Evolutionary conservation across 2,888 invertebrate species (phyloP).

Genomic region (Lapara coniferarum): DNA sequence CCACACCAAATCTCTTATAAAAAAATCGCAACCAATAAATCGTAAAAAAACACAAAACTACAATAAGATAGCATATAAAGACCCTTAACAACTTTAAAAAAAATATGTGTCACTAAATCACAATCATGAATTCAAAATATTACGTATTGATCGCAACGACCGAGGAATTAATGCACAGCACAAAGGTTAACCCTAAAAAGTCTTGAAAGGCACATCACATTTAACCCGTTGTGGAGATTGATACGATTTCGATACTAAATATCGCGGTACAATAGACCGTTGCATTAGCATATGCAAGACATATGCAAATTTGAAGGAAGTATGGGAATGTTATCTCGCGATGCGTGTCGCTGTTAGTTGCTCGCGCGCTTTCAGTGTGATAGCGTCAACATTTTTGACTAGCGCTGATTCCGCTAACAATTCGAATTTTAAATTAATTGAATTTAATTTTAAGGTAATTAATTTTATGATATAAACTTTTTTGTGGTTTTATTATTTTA

Average conservation of each 20-base stretch:
- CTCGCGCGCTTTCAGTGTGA: slow-evolving; percentile 74
- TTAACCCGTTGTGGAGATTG: slow-evolving; percentile 82
- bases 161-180: slow-evolving; percentile 16
- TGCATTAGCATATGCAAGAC: slow-evolving; percentile 78
- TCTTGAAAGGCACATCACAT: slow-evolving; percentile 61
- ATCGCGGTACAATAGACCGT: slow-evolving; percentile 63
- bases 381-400: slow-evolving; percentile 56
- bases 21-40: slow-evolving; percentile 11
- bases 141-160: slow-evolving; percentile 18
- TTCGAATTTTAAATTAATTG: slow-evolving; percentile 13
- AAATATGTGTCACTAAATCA: slow-evolving; percentile 24
- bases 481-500: not conserved
- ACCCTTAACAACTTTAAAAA: slow-evolving; percentile 36
- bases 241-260: slow-evolving; percentile 76
- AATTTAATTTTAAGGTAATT: not conserved
- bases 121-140: slow-evolving; percentile 23
- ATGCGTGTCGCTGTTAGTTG: slow-evolving; percentile 60
- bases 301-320: slow-evolving; percentile 62
- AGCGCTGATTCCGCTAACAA: slow-evolving; percentile 10
- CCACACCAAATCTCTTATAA: not conserved
- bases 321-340: slow-evolving; percentile 61
- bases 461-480: not conserved
- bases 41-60: slow-evolving; percentile 27
- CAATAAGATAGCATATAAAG: slow-evolving; percentile 28
- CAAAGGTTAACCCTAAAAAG: slow-evolving; percentile 47